Evolutionary conservation across 2,113 vertebrate species (phyloP).

Genomic region (Cacatua alba): DNA sequence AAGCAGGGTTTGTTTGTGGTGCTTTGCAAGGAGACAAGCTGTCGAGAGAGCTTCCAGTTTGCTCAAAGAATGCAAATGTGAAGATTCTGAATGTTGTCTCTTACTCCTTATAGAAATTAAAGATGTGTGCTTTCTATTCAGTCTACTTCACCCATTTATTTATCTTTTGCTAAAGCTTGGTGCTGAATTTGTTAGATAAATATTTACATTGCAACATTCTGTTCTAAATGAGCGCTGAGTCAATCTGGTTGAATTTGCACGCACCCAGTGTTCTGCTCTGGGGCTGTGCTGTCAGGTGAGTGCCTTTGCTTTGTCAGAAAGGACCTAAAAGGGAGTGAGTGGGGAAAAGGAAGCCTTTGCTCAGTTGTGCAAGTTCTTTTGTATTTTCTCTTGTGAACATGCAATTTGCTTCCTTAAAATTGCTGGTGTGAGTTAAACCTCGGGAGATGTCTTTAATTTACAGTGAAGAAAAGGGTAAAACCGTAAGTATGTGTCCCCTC

Average conservation of each 20-base stretch:
- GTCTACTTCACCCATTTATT: neutral
- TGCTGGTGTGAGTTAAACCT: neutral
- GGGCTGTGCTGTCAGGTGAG: neutral
- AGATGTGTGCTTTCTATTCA: neutral
- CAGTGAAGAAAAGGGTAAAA: neutral
- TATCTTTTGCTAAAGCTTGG: neutral
- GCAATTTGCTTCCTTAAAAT: slow-evolving; percentile 4
- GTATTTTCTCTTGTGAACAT: neutral
- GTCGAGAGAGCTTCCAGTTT: neutral
- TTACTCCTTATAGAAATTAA: neutral
- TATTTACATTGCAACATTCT: neutral
- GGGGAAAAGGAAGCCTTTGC: neutral
- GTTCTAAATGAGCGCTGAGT: neutral
- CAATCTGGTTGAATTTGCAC: neutral
- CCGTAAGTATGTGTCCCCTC: accelerated
- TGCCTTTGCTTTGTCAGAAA: neutral
- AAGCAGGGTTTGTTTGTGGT: neutral
- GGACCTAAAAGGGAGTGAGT: neutral
- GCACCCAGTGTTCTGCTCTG: neutral
- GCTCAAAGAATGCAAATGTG: neutral
- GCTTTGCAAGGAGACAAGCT: neutral
- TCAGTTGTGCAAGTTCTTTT: neutral
- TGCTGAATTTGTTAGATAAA: slow-evolving; percentile 6
- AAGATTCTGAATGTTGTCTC: neutral
- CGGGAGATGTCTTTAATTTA: neutral